These are phyloP conservation scores for Ophion ellenae DNA, from an alignment of 2,888 invertebrate genomes.

Conservation along the genomic window DNA sequence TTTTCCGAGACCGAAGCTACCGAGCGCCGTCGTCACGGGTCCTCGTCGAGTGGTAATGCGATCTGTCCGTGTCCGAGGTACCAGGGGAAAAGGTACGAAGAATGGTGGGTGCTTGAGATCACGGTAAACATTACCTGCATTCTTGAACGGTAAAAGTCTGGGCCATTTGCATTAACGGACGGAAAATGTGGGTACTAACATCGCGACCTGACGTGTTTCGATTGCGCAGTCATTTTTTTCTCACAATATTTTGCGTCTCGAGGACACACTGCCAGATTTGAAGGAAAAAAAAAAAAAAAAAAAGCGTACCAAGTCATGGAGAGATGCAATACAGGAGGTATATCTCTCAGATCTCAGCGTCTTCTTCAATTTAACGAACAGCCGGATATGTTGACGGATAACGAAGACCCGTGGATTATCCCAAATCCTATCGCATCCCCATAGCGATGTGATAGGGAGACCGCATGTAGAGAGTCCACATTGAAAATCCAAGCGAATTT, in stretches of 20 bases:
- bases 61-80: background rate
- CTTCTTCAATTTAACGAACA: too few species aligned
- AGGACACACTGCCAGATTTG: background rate
- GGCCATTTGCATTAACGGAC: background rate
- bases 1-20: background rate
- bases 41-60: background rate
- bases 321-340: too few species aligned
- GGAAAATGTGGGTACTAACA: background rate
- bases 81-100: background rate
- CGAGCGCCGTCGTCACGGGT: background rate
- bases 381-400: too few species aligned
- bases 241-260: conserved; percentile 30
- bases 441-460: too few species aligned
- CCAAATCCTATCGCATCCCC: too few species aligned
- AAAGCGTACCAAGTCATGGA: background rate
- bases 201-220: conserved; percentile 11
- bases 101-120: conserved; percentile 1
- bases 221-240: conserved; percentile 34
- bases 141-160: background rate
- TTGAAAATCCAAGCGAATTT: too few species aligned
- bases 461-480: too few species aligned
- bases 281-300: background rate
- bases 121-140: conserved; percentile 7
- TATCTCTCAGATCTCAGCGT: too few species aligned
- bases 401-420: too few species aligned